phyloP scores from a whole-genome alignment of 2,113 vertebrate genomes.

The Archocentrus centrarchus region DNA sequence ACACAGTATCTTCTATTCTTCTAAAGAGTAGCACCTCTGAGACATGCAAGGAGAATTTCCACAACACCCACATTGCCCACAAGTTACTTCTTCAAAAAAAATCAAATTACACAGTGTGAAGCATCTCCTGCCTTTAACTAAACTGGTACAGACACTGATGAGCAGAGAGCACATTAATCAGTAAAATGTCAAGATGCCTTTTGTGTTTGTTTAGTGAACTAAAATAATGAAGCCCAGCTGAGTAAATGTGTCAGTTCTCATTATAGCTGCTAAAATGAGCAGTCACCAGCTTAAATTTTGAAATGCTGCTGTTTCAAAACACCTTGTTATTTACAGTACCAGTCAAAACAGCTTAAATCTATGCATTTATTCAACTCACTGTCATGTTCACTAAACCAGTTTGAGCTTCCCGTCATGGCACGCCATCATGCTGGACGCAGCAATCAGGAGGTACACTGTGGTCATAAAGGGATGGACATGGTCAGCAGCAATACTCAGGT shows the following conservation, averaged over 20 bases:
- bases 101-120: background rate
- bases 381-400: too few species aligned
- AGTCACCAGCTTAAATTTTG: slow-evolving; percentile 4
- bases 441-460: background rate
- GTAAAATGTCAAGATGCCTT: slow-evolving; percentile 16
- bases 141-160: slow-evolving; percentile 5
- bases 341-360: too few species aligned
- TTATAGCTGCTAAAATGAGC: slow-evolving; percentile 2
- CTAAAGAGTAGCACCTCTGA: background rate
- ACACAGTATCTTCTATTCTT: background rate
- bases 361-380: too few species aligned
- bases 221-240: slow-evolving; percentile 20
- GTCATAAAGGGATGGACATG: too few species aligned
- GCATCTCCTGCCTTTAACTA: slow-evolving; percentile 8
- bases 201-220: slow-evolving; percentile 1
- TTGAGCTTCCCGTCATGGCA: background rate
- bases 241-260: slow-evolving; percentile 13
- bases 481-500: too few species aligned
- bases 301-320: background rate
- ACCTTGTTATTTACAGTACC: background rate
- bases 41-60: background rate
- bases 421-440: background rate
- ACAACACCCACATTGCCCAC: background rate
- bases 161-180: slow-evolving; percentile 7
- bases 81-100: background rate